Evolutionary conservation across 35 echinoderm and acorn worm genomes (phyloP), one percentile per base, ranked within the genome.

Genomic region (Acanthaster planci): DNA sequence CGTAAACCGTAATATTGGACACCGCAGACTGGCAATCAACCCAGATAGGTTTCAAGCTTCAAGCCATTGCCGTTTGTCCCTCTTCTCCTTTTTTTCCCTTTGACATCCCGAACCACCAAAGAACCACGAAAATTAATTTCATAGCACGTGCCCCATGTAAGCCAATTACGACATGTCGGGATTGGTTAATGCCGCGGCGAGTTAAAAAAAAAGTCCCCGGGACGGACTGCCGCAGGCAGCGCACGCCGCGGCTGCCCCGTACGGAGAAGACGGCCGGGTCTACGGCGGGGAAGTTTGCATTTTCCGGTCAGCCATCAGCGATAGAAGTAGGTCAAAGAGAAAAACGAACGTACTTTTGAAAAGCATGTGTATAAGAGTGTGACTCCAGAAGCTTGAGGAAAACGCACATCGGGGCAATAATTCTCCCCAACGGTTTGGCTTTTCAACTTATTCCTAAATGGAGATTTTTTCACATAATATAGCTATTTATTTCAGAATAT

Each of bases 71-170:
- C 14, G 14, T 72, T 72, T 47, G 4, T 47, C 12, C 42, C 4
- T 47, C 42, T 47, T 47, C 12, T 47, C 42, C 12, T 47, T 47
- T 47, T 47, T 12, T 47, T 47, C 12, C 12, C 42, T 47, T 4
- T 47, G 64, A 72, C 23, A 31, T 72, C 34, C 18, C 64, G 14
- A 19, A 21, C 23, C 64, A 29, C 30, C 64, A 72, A 72, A 72
- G 64, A 72, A 34, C 64, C 23, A 34, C 14, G 26, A 34, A 59
- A 72, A 72, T 72, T 72, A 72, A 72, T 72, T 72, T 72, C 64
- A 72, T 72, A 72, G 34, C 64, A 72, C 64, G 64, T 72, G 64
- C 18, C 64, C 42, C 7, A 72, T 10, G 26, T 72, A 72, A 30
- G 34, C 26, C 64, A 35, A 8, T 72, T 72, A 72, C 64, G 10